phyloP scores from a whole-genome alignment of 2,888 invertebrate genomes.

The Augiades crinisus region DNA sequence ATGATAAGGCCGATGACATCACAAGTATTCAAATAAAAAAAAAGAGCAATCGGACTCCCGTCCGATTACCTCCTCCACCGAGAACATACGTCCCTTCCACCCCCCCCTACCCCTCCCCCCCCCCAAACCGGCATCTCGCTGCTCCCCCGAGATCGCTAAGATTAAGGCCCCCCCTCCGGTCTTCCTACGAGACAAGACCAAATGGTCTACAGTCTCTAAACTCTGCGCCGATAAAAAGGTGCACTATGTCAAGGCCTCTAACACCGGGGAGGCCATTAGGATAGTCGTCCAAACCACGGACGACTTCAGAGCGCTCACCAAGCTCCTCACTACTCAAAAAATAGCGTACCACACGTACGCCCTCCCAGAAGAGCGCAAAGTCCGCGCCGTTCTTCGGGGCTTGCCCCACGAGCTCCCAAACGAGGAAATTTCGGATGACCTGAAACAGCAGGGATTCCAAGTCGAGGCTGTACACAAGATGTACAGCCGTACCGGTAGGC shows the following conservation, averaged over 20 bases:
- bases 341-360: no score
- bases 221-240: background rate
- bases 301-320: no score
- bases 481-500: background rate
- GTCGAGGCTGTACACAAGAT: background rate
- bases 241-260: background rate
- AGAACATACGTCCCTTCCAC: slow-evolving; percentile 49
- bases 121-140: no score
- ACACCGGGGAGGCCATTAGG: background rate
- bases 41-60: slow-evolving; percentile 42
- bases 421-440: background rate
- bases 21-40: slow-evolving; percentile 55
- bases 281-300: no score
- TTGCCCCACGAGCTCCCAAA: no score
- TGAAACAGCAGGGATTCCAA: background rate
- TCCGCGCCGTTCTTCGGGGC: no score
- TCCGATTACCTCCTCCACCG: slow-evolving; percentile 59
- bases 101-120: no score
- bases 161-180: background rate
- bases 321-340: no score
- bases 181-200: background rate
- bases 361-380: no score
- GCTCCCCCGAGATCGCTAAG: background rate
- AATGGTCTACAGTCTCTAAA: background rate
- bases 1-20: slow-evolving; percentile 52